Evolutionary conservation across 2,113 vertebrate species (phyloP).

Genomic region (Sphyrna mokarran): DNA sequence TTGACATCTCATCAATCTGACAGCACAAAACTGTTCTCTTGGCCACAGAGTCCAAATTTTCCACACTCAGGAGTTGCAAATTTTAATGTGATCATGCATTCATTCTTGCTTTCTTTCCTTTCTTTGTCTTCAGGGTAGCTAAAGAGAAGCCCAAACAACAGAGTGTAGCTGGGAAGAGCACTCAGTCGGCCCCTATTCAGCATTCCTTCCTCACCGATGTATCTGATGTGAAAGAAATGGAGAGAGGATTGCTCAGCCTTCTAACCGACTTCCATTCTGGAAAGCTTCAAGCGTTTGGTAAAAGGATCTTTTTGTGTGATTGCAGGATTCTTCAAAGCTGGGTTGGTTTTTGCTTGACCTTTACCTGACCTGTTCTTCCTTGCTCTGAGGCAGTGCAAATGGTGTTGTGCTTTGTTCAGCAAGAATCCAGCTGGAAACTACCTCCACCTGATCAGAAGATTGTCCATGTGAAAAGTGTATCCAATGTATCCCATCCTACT

Average conservation of each 20-base stretch:
- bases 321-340: neutral
- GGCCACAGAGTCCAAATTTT: neutral
- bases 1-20: neutral
- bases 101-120: neutral
- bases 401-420: neutral
- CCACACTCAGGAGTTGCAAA: neutral
- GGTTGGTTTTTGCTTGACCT: neutral
- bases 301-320: slow-evolving; percentile 17
- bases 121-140: slow-evolving; percentile 53
- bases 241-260: slow-evolving; percentile 86
- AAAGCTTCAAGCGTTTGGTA: slow-evolving; percentile 94
- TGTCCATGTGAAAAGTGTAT: too few species aligned
- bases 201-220: slow-evolving; percentile 96
- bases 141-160: slow-evolving; percentile 78
- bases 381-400: neutral
- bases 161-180: slow-evolving; percentile 61
- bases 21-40: neutral
- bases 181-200: slow-evolving; percentile 70
- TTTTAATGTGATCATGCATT: neutral
- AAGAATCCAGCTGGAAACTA: neutral
- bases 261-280: slow-evolving; percentile 97
- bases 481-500: neutral
- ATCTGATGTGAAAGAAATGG: slow-evolving; percentile 97
- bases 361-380: neutral
- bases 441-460: neutral